phyloP scores from a whole-genome alignment of 2,113 vertebrate genomes.

The Trinectes maculatus region DNA sequence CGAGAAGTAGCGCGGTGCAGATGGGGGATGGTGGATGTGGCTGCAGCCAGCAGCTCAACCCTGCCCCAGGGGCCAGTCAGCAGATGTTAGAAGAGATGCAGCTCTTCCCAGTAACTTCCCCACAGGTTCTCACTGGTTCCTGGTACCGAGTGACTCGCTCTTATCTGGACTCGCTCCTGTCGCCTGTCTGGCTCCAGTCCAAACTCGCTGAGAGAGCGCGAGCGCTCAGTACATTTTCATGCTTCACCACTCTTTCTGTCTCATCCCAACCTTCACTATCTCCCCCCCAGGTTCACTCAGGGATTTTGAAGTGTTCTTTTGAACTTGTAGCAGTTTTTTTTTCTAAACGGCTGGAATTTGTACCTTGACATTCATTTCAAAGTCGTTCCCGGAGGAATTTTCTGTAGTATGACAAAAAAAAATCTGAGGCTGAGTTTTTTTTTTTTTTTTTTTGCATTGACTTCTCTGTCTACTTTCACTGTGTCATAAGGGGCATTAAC shows the following conservation, averaged over 20 bases:
- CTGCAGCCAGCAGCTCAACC: slow-evolving; percentile 32
- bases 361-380: slow-evolving; percentile 55
- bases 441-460: slow-evolving; percentile 14
- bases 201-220: slow-evolving; percentile 47
- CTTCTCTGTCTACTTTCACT: slow-evolving; percentile 5
- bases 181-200: slow-evolving; percentile 57
- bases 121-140: slow-evolving; percentile 51
- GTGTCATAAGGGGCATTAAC: slow-evolving; percentile 1
- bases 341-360: slow-evolving; percentile 48
- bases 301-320: slow-evolving; percentile 54
- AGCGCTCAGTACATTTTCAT: slow-evolving; percentile 55
- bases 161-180: slow-evolving; percentile 64
- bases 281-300: slow-evolving; percentile 41
- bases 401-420: slow-evolving; percentile 26
- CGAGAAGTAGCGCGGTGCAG: slow-evolving; percentile 34
- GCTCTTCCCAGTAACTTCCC: slow-evolving; percentile 51
- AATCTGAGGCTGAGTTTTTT: slow-evolving; percentile 10
- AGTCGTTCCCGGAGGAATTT: slow-evolving; percentile 25
- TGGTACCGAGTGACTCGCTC: slow-evolving; percentile 30
- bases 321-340: slow-evolving; percentile 46
- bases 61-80: slow-evolving; percentile 54
- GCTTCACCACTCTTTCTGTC: slow-evolving; percentile 54
- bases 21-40: slow-evolving; percentile 49
- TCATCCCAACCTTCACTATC: slow-evolving; percentile 49
- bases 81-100: slow-evolving; percentile 61